Conservation (phyloP, 2,888 invertebrate species). For the Coleophora deauratella region DNA sequence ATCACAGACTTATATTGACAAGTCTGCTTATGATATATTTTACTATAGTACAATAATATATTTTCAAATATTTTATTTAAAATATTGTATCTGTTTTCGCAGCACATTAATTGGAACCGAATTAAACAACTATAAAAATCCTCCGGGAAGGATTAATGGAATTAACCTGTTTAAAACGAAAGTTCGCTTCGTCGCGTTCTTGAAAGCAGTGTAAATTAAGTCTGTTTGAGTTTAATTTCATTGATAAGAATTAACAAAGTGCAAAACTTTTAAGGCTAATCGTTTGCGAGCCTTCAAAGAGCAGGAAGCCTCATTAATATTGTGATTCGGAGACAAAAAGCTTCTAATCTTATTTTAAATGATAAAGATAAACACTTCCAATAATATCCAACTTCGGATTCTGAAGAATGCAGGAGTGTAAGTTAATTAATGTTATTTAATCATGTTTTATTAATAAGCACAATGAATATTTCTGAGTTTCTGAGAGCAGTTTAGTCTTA, state of each 20-base stretch:
- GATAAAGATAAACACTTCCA: conserved; percentile 10
- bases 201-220: not conserved
- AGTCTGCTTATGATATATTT: too few species aligned
- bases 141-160: not conserved
- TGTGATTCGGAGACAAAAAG: conserved; percentile 15
- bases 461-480: too few species aligned
- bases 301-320: conserved; percentile 16
- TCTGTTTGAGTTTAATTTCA: conserved; percentile 3
- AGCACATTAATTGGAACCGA: not conserved
- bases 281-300: conserved; percentile 1
- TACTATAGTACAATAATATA: too few species aligned
- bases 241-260: conserved; percentile 4
- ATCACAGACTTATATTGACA: too few species aligned
- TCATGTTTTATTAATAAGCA: too few species aligned
- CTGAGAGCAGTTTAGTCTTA: too few species aligned
- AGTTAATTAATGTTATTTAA: too few species aligned
- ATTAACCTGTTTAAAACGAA: conserved; percentile 1
- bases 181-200: conserved; percentile 1
- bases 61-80: too few species aligned
- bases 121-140: not conserved
- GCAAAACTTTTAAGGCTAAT: conserved; percentile 5
- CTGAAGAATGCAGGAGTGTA: too few species aligned
- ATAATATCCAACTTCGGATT: too few species aligned
- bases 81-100: not conserved
- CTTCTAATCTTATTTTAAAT: conserved; percentile 13